Percentiles rank a stretch among this genome's conserved stretches.
Conservation (phyloP, 2,888 invertebrate species). For the Leuctra nigra region DNA sequence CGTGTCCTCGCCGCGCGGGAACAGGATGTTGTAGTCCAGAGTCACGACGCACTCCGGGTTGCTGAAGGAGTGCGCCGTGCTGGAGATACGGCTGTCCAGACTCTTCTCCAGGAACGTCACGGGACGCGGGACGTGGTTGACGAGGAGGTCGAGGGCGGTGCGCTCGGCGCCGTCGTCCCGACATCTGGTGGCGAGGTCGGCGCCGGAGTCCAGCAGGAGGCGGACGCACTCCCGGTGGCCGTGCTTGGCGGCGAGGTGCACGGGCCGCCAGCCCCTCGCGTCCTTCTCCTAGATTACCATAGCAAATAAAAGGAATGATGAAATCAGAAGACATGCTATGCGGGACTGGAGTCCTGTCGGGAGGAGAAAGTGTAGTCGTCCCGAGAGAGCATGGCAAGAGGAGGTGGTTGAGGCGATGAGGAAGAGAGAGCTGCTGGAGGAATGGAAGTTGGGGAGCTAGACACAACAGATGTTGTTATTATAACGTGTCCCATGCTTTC, state of each 20-base stretch:
- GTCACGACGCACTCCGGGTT: conserved; percentile 38
- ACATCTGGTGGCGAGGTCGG: conserved; percentile 22
- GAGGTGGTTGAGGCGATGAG: too few species aligned
- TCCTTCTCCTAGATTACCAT: conserved; percentile 32
- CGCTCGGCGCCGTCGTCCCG: conserved; percentile 34
- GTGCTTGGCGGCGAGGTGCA: conserved; percentile 47
- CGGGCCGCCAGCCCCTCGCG: conserved; percentile 35
- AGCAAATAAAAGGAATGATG: too few species aligned
- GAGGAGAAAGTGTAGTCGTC: too few species aligned
- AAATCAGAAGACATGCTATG: too few species aligned
- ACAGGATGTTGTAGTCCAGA: conserved; percentile 43
- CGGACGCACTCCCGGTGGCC: conserved; percentile 53
- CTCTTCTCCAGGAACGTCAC: conserved; percentile 47
- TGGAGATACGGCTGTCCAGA: conserved; percentile 46
- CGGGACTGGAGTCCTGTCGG: too few species aligned
- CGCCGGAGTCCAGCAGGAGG: conserved; percentile 37
- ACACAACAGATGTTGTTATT: too few species aligned
- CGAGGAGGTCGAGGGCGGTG: conserved; percentile 48
- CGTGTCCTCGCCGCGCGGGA: conserved; percentile 30
- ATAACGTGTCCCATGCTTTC: too few species aligned
- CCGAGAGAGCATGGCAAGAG: too few species aligned
- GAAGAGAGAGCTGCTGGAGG: too few species aligned
- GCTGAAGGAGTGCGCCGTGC: conserved; percentile 43
- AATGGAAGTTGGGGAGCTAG: too few species aligned
- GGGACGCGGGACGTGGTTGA: conserved; percentile 48